Evolutionary conservation across 2,113 vertebrate species (phyloP).

Genomic region (Pycnonotus jocosus): DNA sequence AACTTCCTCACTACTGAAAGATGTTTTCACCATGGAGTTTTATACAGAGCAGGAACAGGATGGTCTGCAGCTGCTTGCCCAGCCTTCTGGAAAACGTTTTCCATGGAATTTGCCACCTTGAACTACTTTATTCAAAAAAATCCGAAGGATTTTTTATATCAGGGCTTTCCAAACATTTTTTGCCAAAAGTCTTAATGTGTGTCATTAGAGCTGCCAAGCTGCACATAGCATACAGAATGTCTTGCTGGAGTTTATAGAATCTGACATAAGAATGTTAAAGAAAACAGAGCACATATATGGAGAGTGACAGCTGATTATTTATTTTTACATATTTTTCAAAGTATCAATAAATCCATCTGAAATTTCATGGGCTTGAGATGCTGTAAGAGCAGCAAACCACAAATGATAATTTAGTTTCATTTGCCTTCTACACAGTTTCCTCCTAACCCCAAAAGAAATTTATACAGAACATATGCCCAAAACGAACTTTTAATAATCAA

Average conservation of each 20-base stretch:
- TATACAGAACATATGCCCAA: not conserved
- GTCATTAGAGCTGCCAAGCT: not conserved
- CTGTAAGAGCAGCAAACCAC: not conserved
- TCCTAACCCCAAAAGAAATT: not conserved
- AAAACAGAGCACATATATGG: constrained; percentile 33
- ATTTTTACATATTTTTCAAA: constrained; percentile 38
- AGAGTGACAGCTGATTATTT: constrained; percentile 40
- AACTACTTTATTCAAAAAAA: constrained; percentile 15
- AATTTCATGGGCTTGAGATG: not conserved
- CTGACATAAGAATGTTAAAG: constrained; percentile 38
- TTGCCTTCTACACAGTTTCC: not conserved
- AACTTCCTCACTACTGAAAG: constrained; percentile 43
- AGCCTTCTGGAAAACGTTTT: constrained; percentile 4
- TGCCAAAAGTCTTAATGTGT: constrained; percentile 6
- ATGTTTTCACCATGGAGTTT: constrained; percentile 11
- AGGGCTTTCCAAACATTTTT: not conserved
- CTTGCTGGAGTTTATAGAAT: constrained; percentile 1
- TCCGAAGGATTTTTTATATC: not conserved
- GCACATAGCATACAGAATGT: not conserved
- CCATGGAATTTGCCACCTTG: not conserved
- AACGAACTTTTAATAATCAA: constrained; percentile 1
- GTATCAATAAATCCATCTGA: constrained; percentile 28
- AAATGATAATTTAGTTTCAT: not conserved
- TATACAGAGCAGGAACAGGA: not conserved
- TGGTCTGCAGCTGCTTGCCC: not conserved